Base-by-base conservation (phyloP, 2,797 vertebrate genomes). In the Sciurus carolinensis region DNA sequence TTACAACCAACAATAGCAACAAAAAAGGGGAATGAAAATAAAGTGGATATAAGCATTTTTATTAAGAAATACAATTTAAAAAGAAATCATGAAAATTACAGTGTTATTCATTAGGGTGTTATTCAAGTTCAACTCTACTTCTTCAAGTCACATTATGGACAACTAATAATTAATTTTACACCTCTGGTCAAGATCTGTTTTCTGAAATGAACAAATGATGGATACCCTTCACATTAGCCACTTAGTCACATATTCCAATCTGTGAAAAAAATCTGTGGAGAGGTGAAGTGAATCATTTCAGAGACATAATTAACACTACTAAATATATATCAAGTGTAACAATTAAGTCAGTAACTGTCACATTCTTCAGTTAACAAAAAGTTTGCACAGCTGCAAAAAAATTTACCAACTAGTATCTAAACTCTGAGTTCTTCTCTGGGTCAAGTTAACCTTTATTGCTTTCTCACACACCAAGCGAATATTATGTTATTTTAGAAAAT, bases 11-110 rank as follows among this genome's bases (percentile, higher is more conserved):
- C 33, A 69, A 73, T 2, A 90, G 67, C 9, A 88, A 54, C 6
- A 87, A 83, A 36, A 83, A 90, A 59, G 12, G 5, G 3, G 42
- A 86, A 62, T 81, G 11, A 92, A 92, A 85, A 50, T 24, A 57
- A 92, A 71, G 26, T 77, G 12, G 6, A 76, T 44, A 26, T 66
- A n/a, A 73, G 80, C n/a, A 67, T 57, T 95, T 86, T 77, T 73
- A 81, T 47, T 80, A 76, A 69, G 26, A 22, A 87, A 69, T 72
- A 22, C 71, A 39, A 69, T 76, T 82, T 71, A 84, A 95, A 71
- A 67, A 39, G 20, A 77, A 92, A 80, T 81, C 18, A 76, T 89
- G 18, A 72, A 71, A 93, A 67, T 13, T 67, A 71, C n/a, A 69
- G 15, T 75, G 22, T 73, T 82, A 52, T 59, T 77, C 39, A 64